Base-by-base conservation (phyloP, 1,140 invertebrate species). In the Anastatus disparis region DNA sequence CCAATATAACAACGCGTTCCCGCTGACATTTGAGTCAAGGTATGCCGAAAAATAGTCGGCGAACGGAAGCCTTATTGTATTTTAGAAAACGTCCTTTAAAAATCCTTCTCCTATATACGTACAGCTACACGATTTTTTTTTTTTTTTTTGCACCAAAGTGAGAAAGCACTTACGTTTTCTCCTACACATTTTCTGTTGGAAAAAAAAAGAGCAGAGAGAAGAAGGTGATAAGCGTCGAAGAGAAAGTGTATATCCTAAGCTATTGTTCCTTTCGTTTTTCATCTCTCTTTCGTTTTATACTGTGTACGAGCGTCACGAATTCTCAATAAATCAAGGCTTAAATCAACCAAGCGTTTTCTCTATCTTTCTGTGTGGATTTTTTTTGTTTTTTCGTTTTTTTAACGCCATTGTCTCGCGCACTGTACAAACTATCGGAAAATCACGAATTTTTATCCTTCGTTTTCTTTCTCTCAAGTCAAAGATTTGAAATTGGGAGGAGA, bases 201-300 rank as follows among this genome's bases (percentile, higher is more conserved):
- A n/a, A n/a, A n/a, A n/a, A n/a, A n/a, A n/a, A n/a, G n/a, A n/a
- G n/a, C 6, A 12, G 22, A 27, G 27, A 27, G n/a, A 24, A 31
- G 24, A 29, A 15, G 8, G 52, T 17, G 31, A n/a, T 58, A 35
- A 20, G 26, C 38, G 20, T 26, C 10, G 58, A 63, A 29, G 44
- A 10, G 29, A 63, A 46, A 29, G 52, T 56, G 70, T 65, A 59
- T 58, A 71, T 66, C 66, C 65, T n/a, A n/a, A 63, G 62, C 70
- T 67, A 68, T 72, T 72, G 73, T 59, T 72, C 70, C 67, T 58
- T 67, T 50, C 27, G 64, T 72, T 56, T 67, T 58, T 58, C 40
- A 67, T 55, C 38, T 42, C 40, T 6, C 31, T 10, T 10, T 6
- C 31, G 31, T 35, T 35, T 35, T 35, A 4, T 4, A 10, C 31